Evolutionary conservation across 2,888 invertebrate species (phyloP), one percentile per base, ranked within the genome.

Genomic region (Mesorhabditis sp.): DNA sequence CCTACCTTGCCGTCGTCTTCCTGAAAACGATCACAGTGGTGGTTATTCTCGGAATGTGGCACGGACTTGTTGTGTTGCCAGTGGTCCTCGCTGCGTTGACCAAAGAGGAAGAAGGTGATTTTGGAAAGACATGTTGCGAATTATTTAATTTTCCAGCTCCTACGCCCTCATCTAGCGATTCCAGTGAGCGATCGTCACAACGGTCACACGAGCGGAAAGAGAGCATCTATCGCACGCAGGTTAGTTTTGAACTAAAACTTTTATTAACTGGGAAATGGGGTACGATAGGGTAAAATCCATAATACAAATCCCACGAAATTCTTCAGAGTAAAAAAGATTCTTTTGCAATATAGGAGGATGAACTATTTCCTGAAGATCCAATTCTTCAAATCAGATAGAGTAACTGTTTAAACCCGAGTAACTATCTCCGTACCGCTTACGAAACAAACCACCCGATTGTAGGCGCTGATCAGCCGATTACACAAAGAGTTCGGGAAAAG

Each of bases 1-100:
- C 81, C 58, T 82, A 82, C 67, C 73, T 82, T 68, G 83, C 83
- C 1, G 65, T 83, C 15, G 82, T 82, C 62, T 82, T 82, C 70
- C 68, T 82, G 64, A 82, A 82, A 72, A 80, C 80, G 6, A 82
- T 82, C 68, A 68, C 77, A 15, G 77, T 82, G 10, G 83, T 82
- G 41, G 83, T 83, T 2, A 65, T 78, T 4, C 76, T 82, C 43
- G 82, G 82, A 45, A 82, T 82, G 80, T 81, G 80, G 71, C 82
- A 82, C 71, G 81, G 79, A 5, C 74, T 82, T 44, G 75, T 83
- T 41, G 68, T 82, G 3, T 68, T 82, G 41, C 82, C 82, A 4
- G 77, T 74, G n/a, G 74, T 83, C 7, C 70, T 82, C 44, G 72
- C 83, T n/a, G 61, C 70, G 28, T 58, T 72, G n/a, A 62, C 70